phyloP scores from a whole-genome alignment of 2,888 invertebrate genomes.

The Cryptocheilus praepositus region DNA sequence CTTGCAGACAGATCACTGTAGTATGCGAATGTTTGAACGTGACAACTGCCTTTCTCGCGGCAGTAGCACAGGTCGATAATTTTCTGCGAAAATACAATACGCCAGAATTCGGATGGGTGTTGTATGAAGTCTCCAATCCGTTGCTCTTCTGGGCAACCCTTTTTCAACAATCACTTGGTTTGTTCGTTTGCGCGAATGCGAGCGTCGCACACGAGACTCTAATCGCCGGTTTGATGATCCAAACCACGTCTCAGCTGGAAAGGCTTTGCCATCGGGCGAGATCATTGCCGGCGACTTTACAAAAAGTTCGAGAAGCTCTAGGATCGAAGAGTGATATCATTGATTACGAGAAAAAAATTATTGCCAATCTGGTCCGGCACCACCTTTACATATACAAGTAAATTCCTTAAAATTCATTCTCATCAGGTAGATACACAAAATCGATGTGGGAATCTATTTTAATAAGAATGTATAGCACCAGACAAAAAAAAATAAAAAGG shows the following conservation, averaged over 20 bases:
- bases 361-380: conserved; percentile 26
- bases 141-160: conserved; percentile 16
- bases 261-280: conserved; percentile 52
- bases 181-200: conserved; percentile 38
- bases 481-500: no score
- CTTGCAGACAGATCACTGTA: conserved; percentile 37
- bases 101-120: conserved; percentile 35
- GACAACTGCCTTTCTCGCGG: conserved; percentile 28
- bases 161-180: conserved; percentile 33
- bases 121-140: conserved; percentile 28
- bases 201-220: conserved; percentile 56
- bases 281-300: background rate
- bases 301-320: background rate
- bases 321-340: background rate
- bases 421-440: no score
- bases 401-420: background rate
- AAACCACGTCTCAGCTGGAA: conserved; percentile 60
- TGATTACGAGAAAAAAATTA: background rate
- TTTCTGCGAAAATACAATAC: conserved; percentile 13
- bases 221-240: conserved; percentile 54
- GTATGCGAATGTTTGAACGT: conserved; percentile 48
- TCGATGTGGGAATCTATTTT: no score
- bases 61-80: conserved; percentile 18
- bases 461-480: background rate
- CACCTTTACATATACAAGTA: conserved; percentile 43